Evolutionary conservation across 1,140 invertebrate species (phyloP).

Genomic region (Conus ventricosus): DNA sequence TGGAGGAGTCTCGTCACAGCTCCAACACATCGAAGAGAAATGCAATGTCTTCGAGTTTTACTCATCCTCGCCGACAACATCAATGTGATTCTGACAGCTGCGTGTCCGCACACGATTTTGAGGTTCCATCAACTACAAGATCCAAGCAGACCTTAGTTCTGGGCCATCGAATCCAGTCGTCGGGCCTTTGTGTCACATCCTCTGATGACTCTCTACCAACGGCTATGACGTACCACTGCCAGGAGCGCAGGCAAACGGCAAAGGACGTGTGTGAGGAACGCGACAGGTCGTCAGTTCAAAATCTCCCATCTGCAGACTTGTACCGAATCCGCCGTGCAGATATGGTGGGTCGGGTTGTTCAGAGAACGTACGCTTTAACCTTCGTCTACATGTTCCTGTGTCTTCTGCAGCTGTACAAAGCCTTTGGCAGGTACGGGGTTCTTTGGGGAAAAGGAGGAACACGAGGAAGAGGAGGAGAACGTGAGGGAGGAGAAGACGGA

Average conservation of each 20-base stretch:
- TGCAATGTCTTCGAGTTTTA: background rate
- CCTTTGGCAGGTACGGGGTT: conserved; percentile 26
- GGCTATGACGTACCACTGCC: background rate
- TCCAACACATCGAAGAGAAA: background rate
- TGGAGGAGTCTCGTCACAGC: background rate
- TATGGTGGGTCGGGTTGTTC: conserved; percentile 21
- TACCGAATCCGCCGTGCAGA: conserved; percentile 26
- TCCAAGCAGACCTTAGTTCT: background rate
- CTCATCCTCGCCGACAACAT: no score
- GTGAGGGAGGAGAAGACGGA: background rate
- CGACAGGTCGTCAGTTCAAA: background rate
- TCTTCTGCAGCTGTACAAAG: conserved; percentile 29
- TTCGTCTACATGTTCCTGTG: conserved; percentile 33
- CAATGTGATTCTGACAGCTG: background rate
- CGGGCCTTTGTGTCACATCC: background rate
- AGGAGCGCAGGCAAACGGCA: background rate
- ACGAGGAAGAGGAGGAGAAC: background rate
- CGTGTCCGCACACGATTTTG: background rate
- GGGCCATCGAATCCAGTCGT: background rate
- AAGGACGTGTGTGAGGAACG: background rate
- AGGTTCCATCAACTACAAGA: background rate
- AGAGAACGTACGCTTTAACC: conserved; percentile 26
- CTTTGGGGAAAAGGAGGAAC: background rate
- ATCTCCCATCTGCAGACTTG: background rate
- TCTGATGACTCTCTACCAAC: background rate